These are phyloP conservation scores for Sipha maydis DNA, from an alignment of 2,888 invertebrate species.

Conservation along the genomic window DNA sequence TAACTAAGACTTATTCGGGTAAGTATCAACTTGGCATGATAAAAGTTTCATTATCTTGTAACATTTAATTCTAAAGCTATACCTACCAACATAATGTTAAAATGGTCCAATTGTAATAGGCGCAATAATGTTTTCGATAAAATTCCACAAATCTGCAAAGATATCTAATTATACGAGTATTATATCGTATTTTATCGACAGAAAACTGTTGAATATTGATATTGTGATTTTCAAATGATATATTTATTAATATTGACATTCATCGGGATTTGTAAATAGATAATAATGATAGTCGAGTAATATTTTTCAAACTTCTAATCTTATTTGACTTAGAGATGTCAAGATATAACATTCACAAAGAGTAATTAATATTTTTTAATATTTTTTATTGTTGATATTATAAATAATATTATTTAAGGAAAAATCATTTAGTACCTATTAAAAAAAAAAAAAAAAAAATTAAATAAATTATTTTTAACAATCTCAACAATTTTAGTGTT, in stretches of 20 bases:
- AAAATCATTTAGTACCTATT: no score
- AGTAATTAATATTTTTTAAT: no score
- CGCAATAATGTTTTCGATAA: not conserved
- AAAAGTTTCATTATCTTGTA: constrained; percentile 38
- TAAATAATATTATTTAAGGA: no score
- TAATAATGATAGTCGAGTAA: not conserved
- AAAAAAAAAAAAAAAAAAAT: no score
- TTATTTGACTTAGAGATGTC: not conserved
- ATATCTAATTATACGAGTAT: no score
- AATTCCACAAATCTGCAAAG: not conserved
- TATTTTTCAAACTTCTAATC: not conserved
- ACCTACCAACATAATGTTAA: not conserved
- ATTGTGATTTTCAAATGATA: not conserved
- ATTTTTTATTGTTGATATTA: no score
- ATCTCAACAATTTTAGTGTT: no score
- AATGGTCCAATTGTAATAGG: not conserved
- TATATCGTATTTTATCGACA: not conserved
- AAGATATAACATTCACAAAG: not conserved
- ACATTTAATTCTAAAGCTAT: constrained; percentile 15
- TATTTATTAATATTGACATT: not conserved
- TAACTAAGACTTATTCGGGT: no score
- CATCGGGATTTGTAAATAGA: not conserved
- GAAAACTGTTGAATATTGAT: not conserved
- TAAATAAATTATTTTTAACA: no score
- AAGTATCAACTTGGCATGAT: not conserved